A percentile compares a stretch with the other conserved stretches of the same genome.
These are phyloP conservation scores for Trochalopteron elliotii DNA, from an alignment of 2,113 vertebrate species.

Conservation along the genomic window DNA sequence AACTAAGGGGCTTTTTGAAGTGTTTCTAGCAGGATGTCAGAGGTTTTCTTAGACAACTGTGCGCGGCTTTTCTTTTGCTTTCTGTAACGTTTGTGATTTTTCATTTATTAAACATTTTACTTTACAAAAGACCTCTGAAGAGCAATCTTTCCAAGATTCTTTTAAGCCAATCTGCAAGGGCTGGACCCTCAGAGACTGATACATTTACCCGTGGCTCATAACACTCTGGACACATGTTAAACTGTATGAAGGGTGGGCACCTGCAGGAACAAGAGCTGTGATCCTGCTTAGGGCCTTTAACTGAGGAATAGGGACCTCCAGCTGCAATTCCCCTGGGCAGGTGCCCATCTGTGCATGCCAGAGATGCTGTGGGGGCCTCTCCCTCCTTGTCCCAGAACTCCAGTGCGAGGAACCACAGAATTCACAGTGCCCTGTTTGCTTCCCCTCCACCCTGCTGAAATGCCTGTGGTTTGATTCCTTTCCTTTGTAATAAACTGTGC, in stretches of 20 bases:
- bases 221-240: too few species aligned
- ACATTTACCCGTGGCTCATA: too few species aligned
- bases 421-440: background rate
- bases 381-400: background rate
- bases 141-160: too few species aligned
- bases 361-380: background rate
- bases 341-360: rapidly evolving
- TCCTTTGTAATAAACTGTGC: slow-evolving; percentile 24
- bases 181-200: too few species aligned
- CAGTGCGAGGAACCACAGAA: rapidly evolving
- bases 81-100: too few species aligned
- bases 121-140: too few species aligned
- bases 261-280: background rate
- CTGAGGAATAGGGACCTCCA: background rate
- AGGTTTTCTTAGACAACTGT: too few species aligned
- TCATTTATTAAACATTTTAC: too few species aligned
- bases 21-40: too few species aligned
- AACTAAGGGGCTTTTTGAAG: too few species aligned
- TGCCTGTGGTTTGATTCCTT: background rate
- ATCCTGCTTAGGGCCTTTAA: background rate
- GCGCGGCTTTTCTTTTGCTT: too few species aligned
- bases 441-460: background rate
- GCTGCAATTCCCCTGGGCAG: background rate
- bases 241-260: background rate
- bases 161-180: too few species aligned